Base-by-base conservation (phyloP, 2,888 invertebrate species). In the Agrenia bidenticulata region DNA sequence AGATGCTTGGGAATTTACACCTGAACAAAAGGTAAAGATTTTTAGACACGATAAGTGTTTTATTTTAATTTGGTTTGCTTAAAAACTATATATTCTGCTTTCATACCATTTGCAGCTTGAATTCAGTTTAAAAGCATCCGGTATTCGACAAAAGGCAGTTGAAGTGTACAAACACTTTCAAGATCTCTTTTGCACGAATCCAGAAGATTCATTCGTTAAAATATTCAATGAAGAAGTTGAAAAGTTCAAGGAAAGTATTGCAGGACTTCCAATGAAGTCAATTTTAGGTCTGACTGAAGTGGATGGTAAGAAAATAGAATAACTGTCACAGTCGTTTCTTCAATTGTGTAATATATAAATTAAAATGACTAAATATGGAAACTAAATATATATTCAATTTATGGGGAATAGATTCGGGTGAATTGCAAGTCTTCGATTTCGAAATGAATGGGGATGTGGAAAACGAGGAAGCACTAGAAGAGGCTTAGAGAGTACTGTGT, bases 141-240 rank as follows among this genome's bases (percentile, higher is more conserved):
- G 83, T 68, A 88, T 93, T 69, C 81, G 91, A 68, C 83, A 84
- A 63, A 87, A 87, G 77, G 89, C 92, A 0, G 86, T 88, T 66
- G 79, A 81, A 77, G 81, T 86, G 61, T 86, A 83, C 76, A 80
- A 81, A 68, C 85, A 84, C 77, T 84, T 86, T 74, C 84, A 84
- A 60, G 49, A 37, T 5, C 57, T 72, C 23, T 76, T 73, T 63
- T 58, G 62, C 23, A 55, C 50, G 9, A 27, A 55, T 54, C 17
- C 26, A 9, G 27, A 65, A 41, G 70, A 70, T 32, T 19, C 66
- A 1, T 74, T 74, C 51, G 54, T 61, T 23, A 62, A 59, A 9
- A 61, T 64, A 9, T 73, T 64, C 32, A 51, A 49, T 19, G 67
- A 69, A 37, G 72, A 88, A 72, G 86, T 89, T 1, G 81, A 84